Conservation (phyloP, 2,113 vertebrate species). For the Struthidea cinerea region DNA sequence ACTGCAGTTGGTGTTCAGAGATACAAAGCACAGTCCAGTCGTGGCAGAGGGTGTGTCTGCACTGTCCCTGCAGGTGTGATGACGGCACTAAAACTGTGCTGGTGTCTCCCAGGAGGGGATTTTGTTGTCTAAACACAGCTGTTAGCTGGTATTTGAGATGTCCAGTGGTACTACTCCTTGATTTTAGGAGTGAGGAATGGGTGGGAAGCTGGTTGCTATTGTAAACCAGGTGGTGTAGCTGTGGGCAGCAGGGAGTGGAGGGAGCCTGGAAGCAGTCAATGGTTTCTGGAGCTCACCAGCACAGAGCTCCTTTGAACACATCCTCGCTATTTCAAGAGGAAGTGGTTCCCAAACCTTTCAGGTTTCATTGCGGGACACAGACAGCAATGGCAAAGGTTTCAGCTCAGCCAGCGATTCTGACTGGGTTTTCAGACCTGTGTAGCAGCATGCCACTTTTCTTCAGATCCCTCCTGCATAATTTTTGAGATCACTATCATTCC, state of each 20-base stretch:
- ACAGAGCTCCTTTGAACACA: not conserved
- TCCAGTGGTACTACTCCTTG: not conserved
- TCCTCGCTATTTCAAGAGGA: not conserved
- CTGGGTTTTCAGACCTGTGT: not conserved
- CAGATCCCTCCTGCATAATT: not conserved
- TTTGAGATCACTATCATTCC: not conserved
- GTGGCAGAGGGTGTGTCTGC: not conserved
- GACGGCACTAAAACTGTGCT: not conserved
- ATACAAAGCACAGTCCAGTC: not conserved
- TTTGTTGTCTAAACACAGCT: not conserved
- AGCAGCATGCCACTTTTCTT: not conserved
- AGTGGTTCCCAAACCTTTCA: accelerated
- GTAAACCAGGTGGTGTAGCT: not conserved
- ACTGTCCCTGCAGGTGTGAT: not conserved
- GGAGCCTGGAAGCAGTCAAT: accelerated
- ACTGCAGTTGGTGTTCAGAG: accelerated
- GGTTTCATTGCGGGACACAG: not conserved
- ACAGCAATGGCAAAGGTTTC: not conserved
- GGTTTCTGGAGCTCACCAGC: not conserved
- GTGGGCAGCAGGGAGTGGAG: not conserved
- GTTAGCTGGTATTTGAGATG: not conserved
- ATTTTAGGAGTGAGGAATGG: not conserved
- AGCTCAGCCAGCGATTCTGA: accelerated
- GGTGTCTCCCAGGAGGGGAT: not conserved
- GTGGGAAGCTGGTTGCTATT: not conserved